Evolutionary conservation across 2,113 vertebrate species (phyloP).

Genomic region (Neofelis nebulosa): DNA sequence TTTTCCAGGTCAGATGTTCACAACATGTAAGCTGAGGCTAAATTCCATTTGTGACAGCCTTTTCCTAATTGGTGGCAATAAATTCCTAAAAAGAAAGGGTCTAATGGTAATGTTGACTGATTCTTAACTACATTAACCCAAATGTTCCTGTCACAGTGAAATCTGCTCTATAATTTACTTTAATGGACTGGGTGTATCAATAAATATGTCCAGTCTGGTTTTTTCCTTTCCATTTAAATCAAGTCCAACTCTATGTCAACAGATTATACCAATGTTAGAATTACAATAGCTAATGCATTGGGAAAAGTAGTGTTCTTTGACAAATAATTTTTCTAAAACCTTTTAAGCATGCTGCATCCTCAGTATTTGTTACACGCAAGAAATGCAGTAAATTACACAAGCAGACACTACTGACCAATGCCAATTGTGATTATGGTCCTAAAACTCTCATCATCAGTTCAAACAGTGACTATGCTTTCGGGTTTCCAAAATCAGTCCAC

Average conservation of each 20-base stretch:
- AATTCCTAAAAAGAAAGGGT: slow-evolving; percentile 69
- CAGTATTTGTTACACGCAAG: slow-evolving; percentile 57
- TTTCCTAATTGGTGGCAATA: slow-evolving; percentile 71
- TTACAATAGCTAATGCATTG: slow-evolving; percentile 66
- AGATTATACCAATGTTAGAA: slow-evolving; percentile 66
- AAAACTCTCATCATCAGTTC: slow-evolving; percentile 46
- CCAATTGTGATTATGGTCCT: slow-evolving; percentile 55
- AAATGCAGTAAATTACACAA: slow-evolving; percentile 53
- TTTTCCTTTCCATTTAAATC: slow-evolving; percentile 68
- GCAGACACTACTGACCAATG: slow-evolving; percentile 62
- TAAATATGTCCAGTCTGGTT: slow-evolving; percentile 67
- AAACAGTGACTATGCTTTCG: not conserved
- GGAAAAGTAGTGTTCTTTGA: slow-evolving; percentile 52
- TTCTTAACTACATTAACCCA: slow-evolving; percentile 60
- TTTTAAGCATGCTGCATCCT: slow-evolving; percentile 59
- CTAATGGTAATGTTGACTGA: slow-evolving; percentile 69
- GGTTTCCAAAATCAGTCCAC: slow-evolving; percentile 43
- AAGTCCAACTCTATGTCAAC: slow-evolving; percentile 70
- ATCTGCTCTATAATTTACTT: slow-evolving; percentile 75
- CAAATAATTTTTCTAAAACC: slow-evolving; percentile 63
- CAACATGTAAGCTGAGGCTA: slow-evolving; percentile 16
- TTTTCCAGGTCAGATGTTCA: slow-evolving; percentile 27
- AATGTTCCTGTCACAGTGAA: slow-evolving; percentile 65
- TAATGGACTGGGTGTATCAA: slow-evolving; percentile 61
- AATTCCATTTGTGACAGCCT: slow-evolving; percentile 63